A percentile compares a stretch with the other conserved stretches of the same genome.
Conservation (phyloP, 2,113 vertebrate genomes). For the Gasterosteus aculeatus region DNA sequence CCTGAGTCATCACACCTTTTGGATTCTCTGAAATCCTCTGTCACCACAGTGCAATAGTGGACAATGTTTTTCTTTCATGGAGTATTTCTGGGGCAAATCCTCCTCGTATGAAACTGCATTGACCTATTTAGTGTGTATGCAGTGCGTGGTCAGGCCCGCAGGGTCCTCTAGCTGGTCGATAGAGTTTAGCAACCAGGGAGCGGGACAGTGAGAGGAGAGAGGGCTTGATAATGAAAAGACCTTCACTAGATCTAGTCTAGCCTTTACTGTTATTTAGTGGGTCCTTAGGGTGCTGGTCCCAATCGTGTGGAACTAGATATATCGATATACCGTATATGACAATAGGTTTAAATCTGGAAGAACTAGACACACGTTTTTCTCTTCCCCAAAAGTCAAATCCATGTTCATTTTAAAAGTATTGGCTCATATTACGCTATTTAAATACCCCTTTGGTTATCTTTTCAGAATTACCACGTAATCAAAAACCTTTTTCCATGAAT, state of each 20-base stretch:
- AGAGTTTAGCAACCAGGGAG: slow-evolving; percentile 25
- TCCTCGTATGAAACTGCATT: slow-evolving; percentile 2
- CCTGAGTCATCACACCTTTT: not conserved
- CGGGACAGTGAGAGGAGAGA: slow-evolving; percentile 16
- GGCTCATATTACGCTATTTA: not conserved
- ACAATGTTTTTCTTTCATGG: not conserved
- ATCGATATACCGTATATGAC: not conserved
- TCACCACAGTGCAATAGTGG: slow-evolving; percentile 16
- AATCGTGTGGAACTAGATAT: slow-evolving; percentile 13
- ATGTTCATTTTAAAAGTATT: not conserved
- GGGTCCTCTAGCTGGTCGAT: slow-evolving; percentile 38
- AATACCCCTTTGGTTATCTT: slow-evolving; percentile 16
- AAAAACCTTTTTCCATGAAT: slow-evolving; percentile 8
- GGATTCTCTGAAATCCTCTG: slow-evolving; percentile 6
- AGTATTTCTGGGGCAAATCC: slow-evolving; percentile 19
- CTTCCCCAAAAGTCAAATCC: not conserved
- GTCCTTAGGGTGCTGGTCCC: not conserved
- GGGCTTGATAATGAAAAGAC: slow-evolving; percentile 46
- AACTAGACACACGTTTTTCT: not conserved
- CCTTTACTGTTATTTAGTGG: slow-evolving; percentile 2
- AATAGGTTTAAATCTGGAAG: not conserved
- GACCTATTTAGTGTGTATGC: slow-evolving; percentile 20
- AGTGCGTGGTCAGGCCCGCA: not conserved
- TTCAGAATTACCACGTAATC: slow-evolving; percentile 12
- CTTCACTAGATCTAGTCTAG: slow-evolving; percentile 17